Evolutionary conservation across 2,888 invertebrate genomes (phyloP), one percentile per base, ranked within the genome.

Genomic region (Cephus spinipes): DNA sequence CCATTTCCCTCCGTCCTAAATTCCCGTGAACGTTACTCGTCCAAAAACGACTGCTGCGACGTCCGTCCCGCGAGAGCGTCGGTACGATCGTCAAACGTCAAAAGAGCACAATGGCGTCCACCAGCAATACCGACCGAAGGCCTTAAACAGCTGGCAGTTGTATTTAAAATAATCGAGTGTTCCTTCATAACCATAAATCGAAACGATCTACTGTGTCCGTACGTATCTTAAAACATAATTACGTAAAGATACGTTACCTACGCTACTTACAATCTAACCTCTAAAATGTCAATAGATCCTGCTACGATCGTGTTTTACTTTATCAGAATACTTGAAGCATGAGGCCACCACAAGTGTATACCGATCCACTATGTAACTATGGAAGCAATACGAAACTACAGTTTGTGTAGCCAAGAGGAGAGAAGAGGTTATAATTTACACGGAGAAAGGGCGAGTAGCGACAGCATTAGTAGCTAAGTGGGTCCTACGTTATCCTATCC

Each of bases 401-500:
- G 55, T 23, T 55, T 23, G 55, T 55, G 55, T 55, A 23, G 55
- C 55, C 55, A 23, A 55, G 55, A 55, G 40, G 12, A 36, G 36
- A 36, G 69, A 33, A 83, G 85, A 85, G 87, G 85, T 87, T 87
- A 89, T 89, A 89, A 89, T 88, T 90, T 89, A 89, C 87, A 82
- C 84, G 83, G 83, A 81, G 83, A 84, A 86, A 86, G 87, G 86
- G 87, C 87, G 89, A 85, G 88, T 89, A 89, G 89, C 88, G 89
- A 90, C 89, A 89, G 88, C 89, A 90, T 90, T 90, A 90, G 90
- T 88, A 86, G 89, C 87, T 90, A 90, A 90, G 89, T 90, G 89
- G 90, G 88, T 84, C 87, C 88, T 89, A 87, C 88, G 87, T 90
- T 90, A 90, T 89, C 86, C 88, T 85, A 81, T 86, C 85, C 86